Evolutionary conservation across 2,113 vertebrate species (phyloP).

Genomic region (Piprites chloris): DNA sequence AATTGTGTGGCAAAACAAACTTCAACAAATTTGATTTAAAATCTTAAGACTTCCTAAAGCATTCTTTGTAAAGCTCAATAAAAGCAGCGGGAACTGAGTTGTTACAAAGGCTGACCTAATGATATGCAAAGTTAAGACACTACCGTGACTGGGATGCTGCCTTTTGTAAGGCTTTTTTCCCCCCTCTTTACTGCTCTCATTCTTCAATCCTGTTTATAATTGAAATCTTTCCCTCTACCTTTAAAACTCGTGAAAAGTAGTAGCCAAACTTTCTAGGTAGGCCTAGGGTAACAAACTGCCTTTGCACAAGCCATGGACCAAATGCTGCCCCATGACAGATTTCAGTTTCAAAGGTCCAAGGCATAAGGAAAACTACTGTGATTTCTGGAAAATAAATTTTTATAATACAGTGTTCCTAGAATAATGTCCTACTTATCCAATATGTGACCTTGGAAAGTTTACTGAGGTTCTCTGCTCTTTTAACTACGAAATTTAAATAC

Average conservation of each 20-base stretch:
- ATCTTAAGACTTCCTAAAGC: background rate
- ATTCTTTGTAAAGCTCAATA: background rate
- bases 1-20: background rate
- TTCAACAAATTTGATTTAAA: background rate
- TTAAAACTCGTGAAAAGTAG: background rate
- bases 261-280: background rate
- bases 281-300: background rate
- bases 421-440: background rate
- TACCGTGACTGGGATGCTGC: background rate
- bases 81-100: background rate
- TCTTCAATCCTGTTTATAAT: background rate
- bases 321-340: background rate
- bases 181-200: background rate
- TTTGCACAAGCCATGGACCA: background rate
- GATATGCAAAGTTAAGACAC: background rate
- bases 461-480: background rate
- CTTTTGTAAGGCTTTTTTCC: background rate
- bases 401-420: background rate
- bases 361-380: background rate
- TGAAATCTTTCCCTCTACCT: background rate
- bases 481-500: constrained; percentile 46
- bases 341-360: background rate
- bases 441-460: background rate
- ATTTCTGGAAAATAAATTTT: background rate
- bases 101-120: background rate